Percentiles rank a stretch among this genome's conserved stretches.
These are phyloP conservation scores for Hecatera dysodea DNA, from an alignment of 2,888 invertebrate genomes.

Conservation along the genomic window DNA sequence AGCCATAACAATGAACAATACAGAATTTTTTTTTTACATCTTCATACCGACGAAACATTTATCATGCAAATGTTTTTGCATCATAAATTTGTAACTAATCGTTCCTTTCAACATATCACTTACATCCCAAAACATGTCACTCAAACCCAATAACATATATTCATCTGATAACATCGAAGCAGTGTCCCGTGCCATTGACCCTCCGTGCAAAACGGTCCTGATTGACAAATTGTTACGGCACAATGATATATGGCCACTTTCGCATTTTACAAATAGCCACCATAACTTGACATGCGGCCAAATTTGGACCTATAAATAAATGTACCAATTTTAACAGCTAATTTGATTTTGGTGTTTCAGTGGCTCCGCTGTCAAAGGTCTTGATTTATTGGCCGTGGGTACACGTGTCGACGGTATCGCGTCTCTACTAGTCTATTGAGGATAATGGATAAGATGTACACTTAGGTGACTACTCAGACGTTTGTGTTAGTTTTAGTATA, in stretches of 20 bases:
- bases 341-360: slow-evolving; percentile 12
- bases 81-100: slow-evolving; percentile 36
- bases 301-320: slow-evolving; percentile 14
- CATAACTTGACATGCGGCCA: slow-evolving; percentile 1
- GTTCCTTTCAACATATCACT: slow-evolving; percentile 38
- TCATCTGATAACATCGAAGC: slow-evolving; percentile 45
- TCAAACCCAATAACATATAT: slow-evolving; percentile 38
- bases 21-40: neutral
- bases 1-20: neutral
- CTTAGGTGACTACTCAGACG: slow-evolving; percentile 31
- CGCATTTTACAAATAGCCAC: slow-evolving; percentile 6
- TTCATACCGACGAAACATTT: neutral
- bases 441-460: slow-evolving; percentile 54
- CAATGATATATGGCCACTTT: slow-evolving; percentile 59
- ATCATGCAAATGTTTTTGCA: neutral
- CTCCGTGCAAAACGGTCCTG: slow-evolving; percentile 30
- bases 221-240: slow-evolving; percentile 69
- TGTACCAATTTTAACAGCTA: slow-evolving; percentile 28
- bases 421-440: slow-evolving; percentile 41
- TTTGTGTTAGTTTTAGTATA: slow-evolving; percentile 36
- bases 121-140: slow-evolving; percentile 26
- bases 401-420: slow-evolving; percentile 64
- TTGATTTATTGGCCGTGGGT: slow-evolving; percentile 12
- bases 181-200: slow-evolving; percentile 34
- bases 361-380: slow-evolving; percentile 3